phyloP scores from a whole-genome alignment of 2,113 vertebrate species.

The Cavia porcellus region DNA sequence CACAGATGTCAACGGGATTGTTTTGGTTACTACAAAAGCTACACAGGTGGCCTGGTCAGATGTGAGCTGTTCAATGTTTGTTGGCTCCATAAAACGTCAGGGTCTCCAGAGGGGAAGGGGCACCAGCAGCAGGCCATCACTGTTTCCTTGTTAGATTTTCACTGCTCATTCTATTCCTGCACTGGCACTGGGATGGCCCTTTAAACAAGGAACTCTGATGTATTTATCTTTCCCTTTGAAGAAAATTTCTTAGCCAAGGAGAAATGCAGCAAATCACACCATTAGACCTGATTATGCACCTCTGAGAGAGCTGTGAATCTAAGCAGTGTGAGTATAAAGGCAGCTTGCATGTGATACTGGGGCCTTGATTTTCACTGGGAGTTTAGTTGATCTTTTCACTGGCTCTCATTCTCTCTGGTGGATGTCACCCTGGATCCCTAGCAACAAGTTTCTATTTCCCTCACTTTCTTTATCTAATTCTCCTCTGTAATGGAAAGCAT shows the following conservation, averaged over 20 bases:
- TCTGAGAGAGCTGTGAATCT: background rate
- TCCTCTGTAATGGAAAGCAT: background rate
- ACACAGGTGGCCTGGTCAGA: background rate
- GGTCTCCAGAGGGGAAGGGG: background rate
- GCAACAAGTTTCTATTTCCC: background rate
- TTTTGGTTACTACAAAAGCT: background rate
- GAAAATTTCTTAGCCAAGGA: background rate
- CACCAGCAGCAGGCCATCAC: accelerated
- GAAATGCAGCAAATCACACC: background rate
- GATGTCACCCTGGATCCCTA: background rate
- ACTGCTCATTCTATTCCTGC: background rate
- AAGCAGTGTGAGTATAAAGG: background rate
- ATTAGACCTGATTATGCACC: background rate
- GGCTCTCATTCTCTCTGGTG: background rate
- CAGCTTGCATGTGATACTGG: background rate
- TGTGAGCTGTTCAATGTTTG: background rate
- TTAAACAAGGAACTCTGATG: background rate
- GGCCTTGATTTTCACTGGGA: background rate
- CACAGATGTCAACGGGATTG: background rate
- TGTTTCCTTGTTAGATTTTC: background rate
- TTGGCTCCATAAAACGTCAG: background rate
- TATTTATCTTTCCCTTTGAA: background rate
- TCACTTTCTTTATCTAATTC: background rate
- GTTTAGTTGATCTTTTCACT: background rate
- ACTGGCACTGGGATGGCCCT: background rate